Evolutionary conservation across 2,797 vertebrate genomes (phyloP).

Genomic region (Eidolon dupreanum): DNA sequence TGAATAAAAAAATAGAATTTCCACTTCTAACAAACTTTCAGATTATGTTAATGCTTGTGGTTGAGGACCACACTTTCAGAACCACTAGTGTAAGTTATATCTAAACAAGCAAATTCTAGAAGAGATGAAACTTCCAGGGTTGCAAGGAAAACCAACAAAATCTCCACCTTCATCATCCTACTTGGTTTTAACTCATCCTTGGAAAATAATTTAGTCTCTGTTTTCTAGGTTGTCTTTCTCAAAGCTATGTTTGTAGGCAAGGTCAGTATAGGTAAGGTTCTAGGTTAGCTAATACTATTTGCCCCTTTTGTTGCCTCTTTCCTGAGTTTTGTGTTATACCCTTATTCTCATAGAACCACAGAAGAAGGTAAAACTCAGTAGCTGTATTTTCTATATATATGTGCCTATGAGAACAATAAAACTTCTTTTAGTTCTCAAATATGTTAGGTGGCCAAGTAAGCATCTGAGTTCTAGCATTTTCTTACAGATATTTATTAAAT

Average conservation of each 20-base stretch:
- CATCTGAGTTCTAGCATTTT: background rate
- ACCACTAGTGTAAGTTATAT: background rate
- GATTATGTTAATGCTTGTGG: background rate
- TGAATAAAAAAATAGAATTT: background rate
- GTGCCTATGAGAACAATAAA: background rate
- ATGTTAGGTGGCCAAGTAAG: background rate
- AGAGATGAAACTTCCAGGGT: background rate
- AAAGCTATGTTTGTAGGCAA: background rate
- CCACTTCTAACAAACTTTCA: background rate
- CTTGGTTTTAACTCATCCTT: background rate
- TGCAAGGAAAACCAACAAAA: background rate
- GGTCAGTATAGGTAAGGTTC: background rate
- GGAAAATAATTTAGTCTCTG: background rate
- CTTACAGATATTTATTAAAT: background rate
- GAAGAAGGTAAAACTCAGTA: background rate
- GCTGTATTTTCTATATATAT: background rate
- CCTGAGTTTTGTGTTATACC: background rate
- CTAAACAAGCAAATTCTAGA: background rate
- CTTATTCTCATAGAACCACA: background rate
- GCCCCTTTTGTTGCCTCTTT: background rate
- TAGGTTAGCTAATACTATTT: background rate
- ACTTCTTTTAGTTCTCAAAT: background rate
- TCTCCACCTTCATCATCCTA: background rate
- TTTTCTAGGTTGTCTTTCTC: background rate
- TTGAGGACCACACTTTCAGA: background rate